Evolutionary conservation across 2,797 vertebrate genomes (phyloP), one percentile per base, ranked within the genome.

Genomic region (Scolopax rusticola): DNA sequence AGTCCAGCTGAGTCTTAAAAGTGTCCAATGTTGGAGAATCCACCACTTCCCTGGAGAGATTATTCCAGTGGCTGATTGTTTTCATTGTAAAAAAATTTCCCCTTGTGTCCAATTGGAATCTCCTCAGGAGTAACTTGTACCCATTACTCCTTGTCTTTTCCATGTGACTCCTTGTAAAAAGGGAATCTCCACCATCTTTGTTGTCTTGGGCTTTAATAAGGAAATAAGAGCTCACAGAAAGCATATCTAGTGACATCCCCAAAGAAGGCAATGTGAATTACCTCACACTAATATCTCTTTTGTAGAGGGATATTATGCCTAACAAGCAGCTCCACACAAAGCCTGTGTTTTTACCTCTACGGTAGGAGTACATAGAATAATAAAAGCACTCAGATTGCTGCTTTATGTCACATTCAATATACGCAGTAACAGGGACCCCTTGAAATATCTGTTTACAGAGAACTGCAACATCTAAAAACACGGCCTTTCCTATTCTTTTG

Each of bases 201-300:
- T 20, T 41, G 4, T 30, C 57, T 33, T 60, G 45, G n/a, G 28
- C 38, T 78, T 21, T 13, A 48, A 18, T 27, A 54, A 80, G 70
- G 47, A 59, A 78, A 67, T 15, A 11, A 1, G 36, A 33, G 60
- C 48, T 73, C 64, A n/a, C 12, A 21, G 11, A 8, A 56, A 45
- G 15, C 24, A 19, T 36, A 54, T 54, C 41, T 63, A 65, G 32
- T n/a, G 30, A 41, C 28, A 24, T 56, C 25, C 51, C 18, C 38
- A 59, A 61, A 70, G 43, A 5, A 5, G 14, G 15, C 48, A 57
- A n/a, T 0, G 0, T 30, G 73, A 84, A 28, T 47, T 73, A 27
- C 68, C 61, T 25, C 33, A 15, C n/a, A 6, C 16, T 51, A 32
- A 11, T 13, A n/a, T 8, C 32, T 48, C 27, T 12, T 47, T 30